Conservation (phyloP, 2,113 vertebrate genomes). For the Ammodytes dubius region DNA sequence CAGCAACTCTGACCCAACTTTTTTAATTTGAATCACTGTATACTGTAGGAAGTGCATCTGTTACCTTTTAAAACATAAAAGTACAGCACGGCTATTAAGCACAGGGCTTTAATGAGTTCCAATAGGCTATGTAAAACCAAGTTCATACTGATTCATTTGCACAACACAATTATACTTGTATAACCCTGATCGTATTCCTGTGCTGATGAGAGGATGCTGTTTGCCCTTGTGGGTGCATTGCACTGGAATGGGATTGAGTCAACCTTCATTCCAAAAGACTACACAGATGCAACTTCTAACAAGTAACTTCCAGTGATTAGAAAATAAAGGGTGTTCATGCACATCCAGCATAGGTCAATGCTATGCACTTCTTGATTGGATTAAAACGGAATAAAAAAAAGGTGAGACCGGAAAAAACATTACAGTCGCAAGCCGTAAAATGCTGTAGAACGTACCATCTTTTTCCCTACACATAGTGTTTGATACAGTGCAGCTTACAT, state of each 20-base stretch:
- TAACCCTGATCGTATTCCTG: not conserved
- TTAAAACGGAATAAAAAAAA: too few relatives aligned
- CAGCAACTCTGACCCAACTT: not conserved
- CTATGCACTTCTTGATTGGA: not conserved
- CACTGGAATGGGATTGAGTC: constrained; percentile 1
- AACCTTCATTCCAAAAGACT: not conserved
- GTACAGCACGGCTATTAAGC: not conserved
- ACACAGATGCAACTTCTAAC: not conserved
- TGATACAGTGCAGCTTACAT: not conserved
- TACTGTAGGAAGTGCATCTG: constrained; percentile 7
- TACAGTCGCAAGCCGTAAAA: too few relatives aligned
- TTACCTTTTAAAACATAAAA: constrained; percentile 13
- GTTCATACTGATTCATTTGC: not conserved
- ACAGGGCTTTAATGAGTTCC: constrained; percentile 20
- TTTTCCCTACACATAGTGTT: not conserved
- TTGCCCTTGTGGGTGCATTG: not conserved
- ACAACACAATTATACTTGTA: not conserved
- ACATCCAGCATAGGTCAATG: not conserved
- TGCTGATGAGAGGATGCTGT: not conserved
- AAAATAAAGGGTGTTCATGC: constrained; percentile 6
- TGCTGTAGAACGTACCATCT: not conserved
- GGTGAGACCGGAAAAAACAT: too few relatives aligned
- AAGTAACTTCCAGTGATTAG: not conserved
- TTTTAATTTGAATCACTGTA: constrained; percentile 1
- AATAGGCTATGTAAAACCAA: not conserved